A percentile compares a stretch with the other conserved stretches of the same genome.
These are phyloP conservation scores for Ennomos quercinarius DNA, from an alignment of 2,888 invertebrate genomes.

Conservation along the genomic window DNA sequence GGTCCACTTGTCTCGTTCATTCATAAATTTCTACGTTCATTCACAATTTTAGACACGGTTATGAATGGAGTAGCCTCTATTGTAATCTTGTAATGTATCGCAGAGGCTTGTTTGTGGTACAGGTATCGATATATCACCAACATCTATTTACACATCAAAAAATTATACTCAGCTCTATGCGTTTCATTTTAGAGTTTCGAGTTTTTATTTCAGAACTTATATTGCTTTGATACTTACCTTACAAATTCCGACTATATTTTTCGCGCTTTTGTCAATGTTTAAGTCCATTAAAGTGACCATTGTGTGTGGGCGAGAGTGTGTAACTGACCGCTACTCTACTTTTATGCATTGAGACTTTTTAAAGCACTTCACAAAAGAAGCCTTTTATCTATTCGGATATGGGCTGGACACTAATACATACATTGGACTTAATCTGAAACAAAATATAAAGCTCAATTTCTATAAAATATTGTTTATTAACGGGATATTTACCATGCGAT, in stretches of 20 bases:
- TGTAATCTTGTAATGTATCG: constrained; percentile 46
- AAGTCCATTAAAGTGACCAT: constrained; percentile 56
- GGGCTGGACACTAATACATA: too few relatives aligned
- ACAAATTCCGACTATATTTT: constrained; percentile 44
- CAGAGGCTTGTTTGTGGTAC: constrained; percentile 53
- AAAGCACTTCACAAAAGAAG: too few relatives aligned
- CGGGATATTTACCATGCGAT: too few relatives aligned
- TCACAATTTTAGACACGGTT: constrained; percentile 64
- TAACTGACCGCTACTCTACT: constrained; percentile 24
- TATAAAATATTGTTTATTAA: too few relatives aligned
- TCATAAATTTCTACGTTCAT: constrained; percentile 67
- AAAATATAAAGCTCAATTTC: too few relatives aligned
- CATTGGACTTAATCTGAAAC: too few relatives aligned
- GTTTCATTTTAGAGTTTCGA: constrained; percentile 4
- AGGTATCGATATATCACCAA: constrained; percentile 49
- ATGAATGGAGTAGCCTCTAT: constrained; percentile 64
- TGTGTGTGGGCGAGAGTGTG: constrained; percentile 35
- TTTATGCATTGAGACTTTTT: too few relatives aligned
- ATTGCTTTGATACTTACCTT: too few relatives aligned
- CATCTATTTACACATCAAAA: constrained; percentile 8
- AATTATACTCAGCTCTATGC: not conserved
- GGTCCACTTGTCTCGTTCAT: constrained; percentile 65
- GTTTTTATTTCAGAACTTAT: too few relatives aligned
- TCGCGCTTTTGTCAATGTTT: constrained; percentile 50
- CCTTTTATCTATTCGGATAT: too few relatives aligned